Evolutionary conservation across 1,140 invertebrate species (phyloP), one percentile per base, ranked within the genome.

Genomic region (Glomeris maerens): DNA sequence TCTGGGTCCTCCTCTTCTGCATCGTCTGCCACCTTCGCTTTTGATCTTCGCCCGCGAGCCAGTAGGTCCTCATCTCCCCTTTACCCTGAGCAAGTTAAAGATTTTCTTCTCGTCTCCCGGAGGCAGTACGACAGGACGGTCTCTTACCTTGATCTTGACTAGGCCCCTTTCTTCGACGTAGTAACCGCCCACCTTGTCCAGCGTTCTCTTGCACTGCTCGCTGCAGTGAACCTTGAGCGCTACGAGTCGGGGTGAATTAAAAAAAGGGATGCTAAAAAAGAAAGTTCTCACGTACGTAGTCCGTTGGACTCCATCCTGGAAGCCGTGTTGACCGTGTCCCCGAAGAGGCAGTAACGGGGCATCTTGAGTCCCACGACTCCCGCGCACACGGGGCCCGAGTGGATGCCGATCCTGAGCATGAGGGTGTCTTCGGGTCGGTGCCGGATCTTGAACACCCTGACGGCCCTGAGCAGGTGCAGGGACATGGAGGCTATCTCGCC

Each of bases 401-500:
- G 90, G 48, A 94, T 83, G 28, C 92, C 92, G 50, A 95, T 91
- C 22, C 92, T 73, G 1, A 97, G 74, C 57, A 86, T 78, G 2
- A 97, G 66, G 29, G 80, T 79, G 47, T 93, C 84, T 2, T 80
- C 71, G 2, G 89, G 89, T 29, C 83, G 73, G 63, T 96, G 91
- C 2, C 81, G 73, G 36, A 97, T 89, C 59, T 78, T 78, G 62
- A 96, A 96, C 57, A 80, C 78, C 46, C 81, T 79, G 2, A 93
- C 82, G 20, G 83, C 81, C 5, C 79, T 74, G 2, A 94, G 70
- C 28, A 96, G 68, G 60, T 84, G 79, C 27, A 95, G 67, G 0
- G 90, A 89, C 88, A 96, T 90, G 1, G 83, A 84, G 5, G 89
- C 89, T 53, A 96, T 87, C 72, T 96, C 90, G 1, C 79, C 83